phyloP scores from a whole-genome alignment of 64 coral and sea anemone species.

The Catalaphyllia jardinei region DNA sequence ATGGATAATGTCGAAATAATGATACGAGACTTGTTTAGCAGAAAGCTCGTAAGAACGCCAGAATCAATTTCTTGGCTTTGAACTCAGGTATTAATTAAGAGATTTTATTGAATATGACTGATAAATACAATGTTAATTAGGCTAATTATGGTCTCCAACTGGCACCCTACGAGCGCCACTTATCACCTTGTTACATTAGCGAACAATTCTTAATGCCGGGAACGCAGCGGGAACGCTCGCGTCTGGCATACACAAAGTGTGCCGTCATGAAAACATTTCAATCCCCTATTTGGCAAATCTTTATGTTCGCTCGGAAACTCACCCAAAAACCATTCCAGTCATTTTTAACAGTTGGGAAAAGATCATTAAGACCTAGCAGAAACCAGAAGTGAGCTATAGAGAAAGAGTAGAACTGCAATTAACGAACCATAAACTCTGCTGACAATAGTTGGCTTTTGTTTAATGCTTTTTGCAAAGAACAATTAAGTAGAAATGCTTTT shows the following conservation, averaged over 20 bases:
- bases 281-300: background rate
- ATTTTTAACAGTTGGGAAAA: too few relatives aligned
- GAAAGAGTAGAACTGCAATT: too few relatives aligned
- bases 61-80: conserved; percentile 6
- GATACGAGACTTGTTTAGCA: background rate
- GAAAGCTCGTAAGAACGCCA: background rate
- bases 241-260: background rate
- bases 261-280: background rate
- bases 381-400: too few relatives aligned
- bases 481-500: too few relatives aligned
- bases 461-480: too few relatives aligned
- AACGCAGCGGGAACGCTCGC: background rate
- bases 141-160: conserved; percentile 53
- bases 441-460: too few relatives aligned
- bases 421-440: too few relatives aligned
- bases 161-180: conserved; percentile 35
- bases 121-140: conserved; percentile 70
- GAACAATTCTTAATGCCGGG: background rate
- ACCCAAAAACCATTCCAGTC: too few relatives aligned
- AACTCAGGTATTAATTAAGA: conserved; percentile 57
- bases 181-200: conserved; percentile 19
- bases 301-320: too few relatives aligned
- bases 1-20: background rate
- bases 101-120: conserved; percentile 65
- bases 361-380: too few relatives aligned